Base-by-base conservation (phyloP, 64 coral and sea anemone genomes). In the Actinia tenebrosa region DNA sequence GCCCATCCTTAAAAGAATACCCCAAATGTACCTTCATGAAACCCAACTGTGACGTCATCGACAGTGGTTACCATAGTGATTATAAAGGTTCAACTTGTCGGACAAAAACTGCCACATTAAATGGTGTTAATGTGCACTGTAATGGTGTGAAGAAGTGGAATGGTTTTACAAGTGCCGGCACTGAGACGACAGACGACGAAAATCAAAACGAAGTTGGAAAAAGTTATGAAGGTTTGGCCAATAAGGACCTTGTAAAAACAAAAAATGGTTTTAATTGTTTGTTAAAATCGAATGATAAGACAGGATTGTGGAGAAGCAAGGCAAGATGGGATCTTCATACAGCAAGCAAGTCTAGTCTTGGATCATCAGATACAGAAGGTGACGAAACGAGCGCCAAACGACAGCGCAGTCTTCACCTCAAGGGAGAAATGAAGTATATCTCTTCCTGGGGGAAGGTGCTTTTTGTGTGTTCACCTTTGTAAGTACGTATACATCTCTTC, bases 391-490 rank as follows among this genome's bases (percentile, higher is more conserved):
- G 25, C 11, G 15, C 5, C 5, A 75, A 75, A 10, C 37, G 3
- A 75, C 13, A 26, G 13, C n/a, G 69, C 1, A 13, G 10, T 42
- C 69, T 75, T 75, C 69, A 96, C 86, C 77, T 96, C 53, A 96
- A 90, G 77, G 91, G 94, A 45, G 79, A 96, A 52, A 87, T 96
- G 85, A 96, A 96, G 77, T 96, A 81, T 45, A 89, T 96, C 10
- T 89, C 77, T 59, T 56, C 80, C 7, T 87, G 89, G 56, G 83
- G 90, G 14, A 90, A 93, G 75, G 89, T 96, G 27, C 64, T 96
- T 85, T 96, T 93, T 68, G 86, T 96, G 43, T 96, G 94, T 43
- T 87, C 91, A 27, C 94, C 94, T 26, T 86, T 96, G 94, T 93
- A 93, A 96, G 94, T 93, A 89, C 9, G 86, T 62, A n/a, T 85